These are phyloP conservation scores for Aphrocallistes beatrix DNA, from an alignment of 37 sponge, comb jelly and placozoan genomes.

Conservation along the genomic window DNA sequence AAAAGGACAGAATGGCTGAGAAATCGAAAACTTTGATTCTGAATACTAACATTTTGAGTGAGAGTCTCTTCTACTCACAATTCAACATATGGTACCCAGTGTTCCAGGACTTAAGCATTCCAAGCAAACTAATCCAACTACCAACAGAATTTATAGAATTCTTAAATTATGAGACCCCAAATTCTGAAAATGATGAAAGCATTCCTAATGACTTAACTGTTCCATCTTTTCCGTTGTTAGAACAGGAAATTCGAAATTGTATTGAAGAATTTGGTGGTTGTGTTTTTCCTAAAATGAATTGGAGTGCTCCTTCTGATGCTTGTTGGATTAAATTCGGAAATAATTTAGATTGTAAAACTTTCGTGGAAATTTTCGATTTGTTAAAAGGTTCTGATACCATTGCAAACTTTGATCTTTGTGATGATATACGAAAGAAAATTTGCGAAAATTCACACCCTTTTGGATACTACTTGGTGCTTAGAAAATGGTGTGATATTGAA, in stretches of 20 bases:
- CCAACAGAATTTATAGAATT: not conserved
- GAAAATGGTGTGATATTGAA: slow-evolving; percentile 1
- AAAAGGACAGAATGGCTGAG: no score
- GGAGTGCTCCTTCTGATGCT: not conserved
- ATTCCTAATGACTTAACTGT: not conserved
- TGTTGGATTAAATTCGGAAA: not conserved
- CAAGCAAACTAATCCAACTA: not conserved
- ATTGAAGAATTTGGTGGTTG: not conserved
- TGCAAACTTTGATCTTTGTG: not conserved
- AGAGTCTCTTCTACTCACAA: not conserved
- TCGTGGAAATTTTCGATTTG: not conserved
- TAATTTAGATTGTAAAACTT: not conserved
- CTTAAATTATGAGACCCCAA: not conserved
- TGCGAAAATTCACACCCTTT: not conserved
- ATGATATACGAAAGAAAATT: not conserved
- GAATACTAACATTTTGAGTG: no score
- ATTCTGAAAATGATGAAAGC: not conserved
- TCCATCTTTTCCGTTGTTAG: not conserved
- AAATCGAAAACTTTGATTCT: no score
- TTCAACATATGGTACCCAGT: not conserved
- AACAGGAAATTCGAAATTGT: not conserved
- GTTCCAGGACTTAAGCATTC: not conserved
- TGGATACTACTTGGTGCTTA: not conserved
- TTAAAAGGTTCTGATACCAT: not conserved
- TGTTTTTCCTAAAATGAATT: not conserved